Evolutionary conservation across 2,797 vertebrate genomes (phyloP).

Genomic region (Anguilla marmorata): DNA sequence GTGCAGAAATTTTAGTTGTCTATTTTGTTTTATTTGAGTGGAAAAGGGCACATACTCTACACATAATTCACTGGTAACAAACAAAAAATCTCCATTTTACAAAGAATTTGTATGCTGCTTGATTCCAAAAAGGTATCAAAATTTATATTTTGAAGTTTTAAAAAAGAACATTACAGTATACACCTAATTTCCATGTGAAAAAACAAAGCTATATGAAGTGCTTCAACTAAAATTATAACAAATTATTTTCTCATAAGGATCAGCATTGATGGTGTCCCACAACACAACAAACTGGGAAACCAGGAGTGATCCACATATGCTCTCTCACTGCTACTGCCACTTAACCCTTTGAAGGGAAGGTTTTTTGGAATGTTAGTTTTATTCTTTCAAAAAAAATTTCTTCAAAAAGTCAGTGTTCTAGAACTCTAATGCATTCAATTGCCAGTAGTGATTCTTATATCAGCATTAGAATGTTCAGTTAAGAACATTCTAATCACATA

Average conservation of each 20-base stretch:
- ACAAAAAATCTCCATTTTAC: background rate
- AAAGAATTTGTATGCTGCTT: background rate
- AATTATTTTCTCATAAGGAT: background rate
- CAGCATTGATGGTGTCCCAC: background rate
- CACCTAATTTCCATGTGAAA: no score
- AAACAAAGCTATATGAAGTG: no score
- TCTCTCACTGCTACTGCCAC: constrained; percentile 54
- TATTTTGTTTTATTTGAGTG: background rate
- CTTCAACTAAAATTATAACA: no score
- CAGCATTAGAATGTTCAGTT: no score
- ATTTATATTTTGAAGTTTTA: background rate
- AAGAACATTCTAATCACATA: no score
- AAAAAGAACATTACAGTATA: no score
- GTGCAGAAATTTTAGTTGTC: background rate
- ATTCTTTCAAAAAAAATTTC: no score
- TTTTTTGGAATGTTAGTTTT: no score
- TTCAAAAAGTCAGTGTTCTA: no score
- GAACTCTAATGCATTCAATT: no score
- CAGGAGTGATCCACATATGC: constrained; percentile 51
- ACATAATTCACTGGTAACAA: background rate
- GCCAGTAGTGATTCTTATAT: no score
- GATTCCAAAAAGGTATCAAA: background rate
- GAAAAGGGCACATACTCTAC: background rate
- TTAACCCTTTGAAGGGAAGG: constrained; percentile 18
- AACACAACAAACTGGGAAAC: constrained; percentile 34